Evolutionary conservation across 2,888 invertebrate genomes (phyloP).

Genomic region (Cheilosia impressa): DNA sequence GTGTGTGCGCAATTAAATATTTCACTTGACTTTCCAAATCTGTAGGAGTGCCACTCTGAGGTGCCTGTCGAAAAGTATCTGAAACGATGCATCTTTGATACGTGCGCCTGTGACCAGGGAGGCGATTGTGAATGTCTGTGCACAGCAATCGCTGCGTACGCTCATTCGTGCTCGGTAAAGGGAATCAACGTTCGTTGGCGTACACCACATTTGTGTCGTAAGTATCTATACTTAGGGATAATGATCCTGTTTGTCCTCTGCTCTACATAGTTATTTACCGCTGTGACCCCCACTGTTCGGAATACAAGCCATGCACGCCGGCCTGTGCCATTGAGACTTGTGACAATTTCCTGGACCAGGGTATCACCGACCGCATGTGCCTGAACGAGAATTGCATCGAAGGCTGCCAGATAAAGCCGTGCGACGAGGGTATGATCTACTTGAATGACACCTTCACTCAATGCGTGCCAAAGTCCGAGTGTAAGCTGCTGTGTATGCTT

Average conservation of each 20-base stretch:
- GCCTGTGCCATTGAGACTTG: constrained; percentile 94
- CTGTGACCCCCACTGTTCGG: constrained; percentile 89
- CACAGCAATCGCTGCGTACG: constrained; percentile 94
- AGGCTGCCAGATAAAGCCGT: constrained; percentile 91
- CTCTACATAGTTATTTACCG: neutral
- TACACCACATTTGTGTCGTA: constrained; percentile 91
- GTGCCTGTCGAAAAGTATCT: constrained; percentile 89
- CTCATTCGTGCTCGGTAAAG: constrained; percentile 90
- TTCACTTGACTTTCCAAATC: constrained; percentile 15
- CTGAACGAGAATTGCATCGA: constrained; percentile 91
- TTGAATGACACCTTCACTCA: constrained; percentile 87
- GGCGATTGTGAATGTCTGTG: constrained; percentile 96
- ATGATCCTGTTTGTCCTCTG: neutral
- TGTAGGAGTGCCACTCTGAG: constrained; percentile 88
- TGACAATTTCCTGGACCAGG: constrained; percentile 89
- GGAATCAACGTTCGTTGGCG: constrained; percentile 93
- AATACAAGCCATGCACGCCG: constrained; percentile 92
- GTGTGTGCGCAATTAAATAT: constrained; percentile 41
- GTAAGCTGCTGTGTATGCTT: constrained; percentile 89
- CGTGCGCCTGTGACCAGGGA: constrained; percentile 95
- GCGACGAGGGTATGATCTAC: constrained; percentile 90
- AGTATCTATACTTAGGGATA: constrained; percentile 82
- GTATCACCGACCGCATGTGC: constrained; percentile 87
- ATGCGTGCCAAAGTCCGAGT: constrained; percentile 90
- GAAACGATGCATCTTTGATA: constrained; percentile 92